phyloP scores from a whole-genome alignment of 2,888 invertebrate genomes.

The Chloroclysta siterata region DNA sequence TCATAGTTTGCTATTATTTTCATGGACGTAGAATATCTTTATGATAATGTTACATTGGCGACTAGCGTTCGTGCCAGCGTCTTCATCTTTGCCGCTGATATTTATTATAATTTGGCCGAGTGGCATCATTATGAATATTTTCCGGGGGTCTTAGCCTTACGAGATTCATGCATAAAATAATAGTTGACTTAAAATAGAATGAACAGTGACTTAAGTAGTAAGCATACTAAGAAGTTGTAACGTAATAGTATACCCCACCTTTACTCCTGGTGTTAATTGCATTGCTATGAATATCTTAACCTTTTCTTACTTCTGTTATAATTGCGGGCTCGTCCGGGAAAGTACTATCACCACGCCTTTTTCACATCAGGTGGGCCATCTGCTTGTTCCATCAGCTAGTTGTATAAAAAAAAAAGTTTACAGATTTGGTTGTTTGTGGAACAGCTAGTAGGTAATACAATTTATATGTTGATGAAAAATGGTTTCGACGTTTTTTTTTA shows the following conservation, averaged over 20 bases:
- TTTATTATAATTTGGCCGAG: conserved; percentile 25
- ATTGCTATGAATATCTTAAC: background rate
- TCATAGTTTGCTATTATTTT: conserved; percentile 44
- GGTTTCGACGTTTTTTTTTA: background rate
- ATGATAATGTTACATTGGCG: conserved; percentile 49
- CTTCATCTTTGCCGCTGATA: conserved; percentile 20
- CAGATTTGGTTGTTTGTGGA: too few species aligned
- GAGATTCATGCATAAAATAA: conserved; percentile 11
- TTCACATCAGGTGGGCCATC: too few species aligned
- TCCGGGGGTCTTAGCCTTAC: conserved; percentile 5
- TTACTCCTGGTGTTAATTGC: background rate
- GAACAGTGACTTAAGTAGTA: background rate
- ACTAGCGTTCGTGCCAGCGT: conserved; percentile 38
- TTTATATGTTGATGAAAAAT: too few species aligned
- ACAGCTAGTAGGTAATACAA: too few species aligned
- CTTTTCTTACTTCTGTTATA: too few species aligned
- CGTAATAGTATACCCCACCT: too few species aligned
- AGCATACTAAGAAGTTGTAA: background rate
- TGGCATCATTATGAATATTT: conserved; percentile 27
- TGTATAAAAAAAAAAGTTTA: too few species aligned
- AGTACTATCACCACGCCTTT: too few species aligned
- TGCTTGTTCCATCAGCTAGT: too few species aligned
- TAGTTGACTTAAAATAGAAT: conserved; percentile 9
- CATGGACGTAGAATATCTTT: conserved; percentile 50
- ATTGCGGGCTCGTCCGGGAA: too few species aligned